Percentiles rank a stretch among this genome's conserved stretches.
Evolutionary conservation across 2,888 invertebrate species (phyloP).

Genomic region (Plebejus anna): DNA sequence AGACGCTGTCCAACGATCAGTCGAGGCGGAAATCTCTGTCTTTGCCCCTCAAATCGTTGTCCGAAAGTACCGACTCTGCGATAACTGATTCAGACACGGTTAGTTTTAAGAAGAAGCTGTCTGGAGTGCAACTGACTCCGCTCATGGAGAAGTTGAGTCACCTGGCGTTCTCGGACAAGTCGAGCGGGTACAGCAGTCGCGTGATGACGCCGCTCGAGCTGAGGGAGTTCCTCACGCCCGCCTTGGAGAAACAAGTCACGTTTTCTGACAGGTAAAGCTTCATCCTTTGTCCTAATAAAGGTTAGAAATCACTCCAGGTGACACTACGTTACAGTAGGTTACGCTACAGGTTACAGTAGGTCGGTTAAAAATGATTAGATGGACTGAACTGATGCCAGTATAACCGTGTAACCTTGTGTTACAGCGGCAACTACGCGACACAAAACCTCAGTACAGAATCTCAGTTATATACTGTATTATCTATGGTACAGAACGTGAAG

Average conservation of each 20-base stretch:
- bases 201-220: constrained; percentile 82
- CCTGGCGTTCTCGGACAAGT: constrained; percentile 83
- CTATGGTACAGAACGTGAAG: no score
- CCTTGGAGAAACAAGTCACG: constrained; percentile 59
- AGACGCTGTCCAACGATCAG: constrained; percentile 57
- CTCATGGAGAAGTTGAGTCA: constrained; percentile 90
- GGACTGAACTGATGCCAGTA: no score
- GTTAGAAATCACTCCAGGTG: no score
- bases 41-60: constrained; percentile 85
- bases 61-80: constrained; percentile 64
- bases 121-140: constrained; percentile 87
- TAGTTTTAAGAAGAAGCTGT: constrained; percentile 75
- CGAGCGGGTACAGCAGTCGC: constrained; percentile 84
- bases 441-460: no score
- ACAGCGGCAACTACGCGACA: no score
- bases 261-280: constrained; percentile 59
- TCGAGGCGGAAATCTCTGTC: constrained; percentile 81
- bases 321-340: no score
- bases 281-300: not conserved
- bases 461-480: no score
- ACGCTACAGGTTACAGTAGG: no score
- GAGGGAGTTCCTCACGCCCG: constrained; percentile 67
- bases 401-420: no score
- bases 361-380: no score
- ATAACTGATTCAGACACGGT: constrained; percentile 58